These are phyloP conservation scores for Turdus rufiventris DNA, from an alignment of 2,113 vertebrate species.

Conservation along the genomic window DNA sequence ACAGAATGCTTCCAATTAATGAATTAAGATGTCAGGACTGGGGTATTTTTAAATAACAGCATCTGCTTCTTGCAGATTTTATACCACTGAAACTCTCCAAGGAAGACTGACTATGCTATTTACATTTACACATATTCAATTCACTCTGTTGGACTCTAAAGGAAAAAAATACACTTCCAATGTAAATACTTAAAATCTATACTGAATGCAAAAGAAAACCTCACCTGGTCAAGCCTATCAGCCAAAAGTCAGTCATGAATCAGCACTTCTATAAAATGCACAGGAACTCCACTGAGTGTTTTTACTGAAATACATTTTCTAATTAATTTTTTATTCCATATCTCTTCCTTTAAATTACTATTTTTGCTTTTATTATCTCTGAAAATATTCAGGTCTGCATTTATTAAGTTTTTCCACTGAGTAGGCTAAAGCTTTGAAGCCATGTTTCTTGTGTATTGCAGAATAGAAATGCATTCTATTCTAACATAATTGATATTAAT, in stretches of 20 bases:
- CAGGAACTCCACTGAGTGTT: slow-evolving; percentile 42
- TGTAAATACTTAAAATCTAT: slow-evolving; percentile 39
- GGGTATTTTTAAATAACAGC: slow-evolving; percentile 7
- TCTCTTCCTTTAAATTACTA: slow-evolving; percentile 9
- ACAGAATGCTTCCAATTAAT: not conserved
- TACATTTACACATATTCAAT: slow-evolving; percentile 9
- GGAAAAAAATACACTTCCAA: slow-evolving; percentile 20
- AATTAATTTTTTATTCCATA: slow-evolving; percentile 36
- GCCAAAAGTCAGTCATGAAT: not conserved
- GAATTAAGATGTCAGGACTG: slow-evolving; percentile 25
- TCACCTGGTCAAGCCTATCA: not conserved
- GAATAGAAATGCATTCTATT: not conserved
- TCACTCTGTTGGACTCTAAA: slow-evolving; percentile 43
- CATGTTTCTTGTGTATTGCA: not conserved
- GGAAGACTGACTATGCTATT: not conserved
- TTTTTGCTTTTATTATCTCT: not conserved
- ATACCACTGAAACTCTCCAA: not conserved
- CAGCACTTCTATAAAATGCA: slow-evolving; percentile 27
- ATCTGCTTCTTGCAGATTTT: not conserved
- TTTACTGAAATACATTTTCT: slow-evolving; percentile 42
- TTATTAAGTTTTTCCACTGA: not conserved
- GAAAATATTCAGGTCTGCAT: not conserved
- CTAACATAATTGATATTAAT: not conserved
- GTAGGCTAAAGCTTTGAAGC: not conserved
- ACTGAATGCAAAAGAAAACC: slow-evolving; percentile 6